Evolutionary conservation across 2,113 vertebrate genomes (phyloP), one percentile per base, ranked within the genome.

Genomic region (Brachyhypopomus occidentalis): DNA sequence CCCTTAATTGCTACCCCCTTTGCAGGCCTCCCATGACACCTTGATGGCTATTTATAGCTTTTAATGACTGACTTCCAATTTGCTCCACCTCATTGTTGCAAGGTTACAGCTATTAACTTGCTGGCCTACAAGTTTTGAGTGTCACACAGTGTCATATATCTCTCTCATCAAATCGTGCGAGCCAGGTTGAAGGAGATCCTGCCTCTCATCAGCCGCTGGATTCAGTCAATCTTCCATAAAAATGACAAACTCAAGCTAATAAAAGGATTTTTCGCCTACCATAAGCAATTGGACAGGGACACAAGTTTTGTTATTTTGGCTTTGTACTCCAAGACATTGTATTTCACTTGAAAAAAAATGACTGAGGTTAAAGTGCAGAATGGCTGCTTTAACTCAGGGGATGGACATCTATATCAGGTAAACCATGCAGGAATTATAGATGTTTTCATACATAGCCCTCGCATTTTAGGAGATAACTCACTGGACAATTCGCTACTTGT

Each of bases 71-170:
- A 70, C 80, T 70, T 82, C 80, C 66, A 41, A 77, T 82, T 82
- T 82, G 52, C n/a, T 41, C 11, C 22, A 27, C 55, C 41, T 77
- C 64, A 82, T 76, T 52, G 60, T 36, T 64, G 81, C 70, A 64
- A 52, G 69, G 59, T 66, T 38, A 41, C 72, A 45, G 74, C 58
- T 80, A 84, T 76, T 84, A 84, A 64, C 72, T 80, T 62, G 12
- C 9, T 80, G 59, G 72, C 30, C 73, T 77, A 62, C 58, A 77
- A 76, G 69, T 81, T 52, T 80, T 20, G 25, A 38, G 67, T 64
- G 86, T 74, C 81, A 86, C 66, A 41, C 56, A 4, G 83, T 81
- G 87, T 62, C 23, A 79, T 64, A 36, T 70, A 70, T 41, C 66
- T 41, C 64, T 80, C 75, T 64, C 75, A 48, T 77, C 75, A 77